Percentiles rank a stretch among this genome's conserved stretches.
Conservation (phyloP, 1,140 invertebrate genomes). For the Meteorus sp. region DNA sequence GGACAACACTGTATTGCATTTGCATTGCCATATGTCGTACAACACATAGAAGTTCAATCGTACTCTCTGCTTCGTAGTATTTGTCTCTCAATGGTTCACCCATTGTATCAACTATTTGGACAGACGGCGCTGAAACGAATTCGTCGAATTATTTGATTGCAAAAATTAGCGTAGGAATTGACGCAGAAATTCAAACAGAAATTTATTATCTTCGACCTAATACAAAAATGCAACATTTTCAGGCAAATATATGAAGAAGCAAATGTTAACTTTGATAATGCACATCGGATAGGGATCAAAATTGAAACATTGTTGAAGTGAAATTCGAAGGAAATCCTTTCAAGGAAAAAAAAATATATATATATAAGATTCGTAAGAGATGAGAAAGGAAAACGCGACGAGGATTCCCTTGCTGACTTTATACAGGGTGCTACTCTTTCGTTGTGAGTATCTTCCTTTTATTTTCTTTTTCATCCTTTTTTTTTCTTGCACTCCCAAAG, state of each 20-base stretch:
- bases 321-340: slow-evolving; percentile 11
- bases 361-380: not conserved
- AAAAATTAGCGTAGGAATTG: not conserved
- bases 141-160: too few relatives aligned
- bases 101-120: slow-evolving; percentile 74
- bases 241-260: not conserved
- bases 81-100: slow-evolving; percentile 70
- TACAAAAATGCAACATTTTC: too few relatives aligned
- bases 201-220: not conserved
- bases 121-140: slow-evolving; percentile 67
- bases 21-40: slow-evolving; percentile 72
- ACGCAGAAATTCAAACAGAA: not conserved
- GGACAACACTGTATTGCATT: slow-evolving; percentile 65
- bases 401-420: slow-evolving; percentile 9
- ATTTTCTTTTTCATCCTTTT: not conserved
- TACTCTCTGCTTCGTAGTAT: slow-evolving; percentile 76
- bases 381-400: not conserved
- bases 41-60: slow-evolving; percentile 72
- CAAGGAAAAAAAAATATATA: not conserved
- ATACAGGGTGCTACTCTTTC: slow-evolving; percentile 7
- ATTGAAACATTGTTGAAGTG: slow-evolving; percentile 1
- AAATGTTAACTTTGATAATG: not conserved
- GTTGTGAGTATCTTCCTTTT: slow-evolving; percentile 2
- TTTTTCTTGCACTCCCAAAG: slow-evolving; percentile 4
- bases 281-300: slow-evolving; percentile 1